phyloP scores from a whole-genome alignment of 2,797 vertebrate genomes.

The Ptychadena robeensis region DNA sequence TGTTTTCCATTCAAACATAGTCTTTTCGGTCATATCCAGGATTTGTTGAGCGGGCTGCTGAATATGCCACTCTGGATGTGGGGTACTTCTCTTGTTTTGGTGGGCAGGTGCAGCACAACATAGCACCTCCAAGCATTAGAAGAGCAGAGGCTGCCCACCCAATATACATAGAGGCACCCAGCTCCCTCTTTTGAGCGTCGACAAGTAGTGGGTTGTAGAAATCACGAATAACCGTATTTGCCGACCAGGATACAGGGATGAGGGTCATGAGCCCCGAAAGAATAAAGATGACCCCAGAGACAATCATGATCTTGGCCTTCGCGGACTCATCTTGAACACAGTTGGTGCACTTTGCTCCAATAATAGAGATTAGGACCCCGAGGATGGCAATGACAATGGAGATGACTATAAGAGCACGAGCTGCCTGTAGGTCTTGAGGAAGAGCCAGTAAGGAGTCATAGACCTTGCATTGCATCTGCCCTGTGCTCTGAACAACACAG shows the following conservation, averaged over 20 bases:
- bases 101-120: slow-evolving; percentile 93
- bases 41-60: slow-evolving; percentile 78
- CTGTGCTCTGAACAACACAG: slow-evolving; percentile 89
- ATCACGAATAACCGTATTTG: slow-evolving; percentile 91
- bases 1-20: slow-evolving; percentile 79
- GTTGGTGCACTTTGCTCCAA: slow-evolving; percentile 93
- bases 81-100: slow-evolving; percentile 84
- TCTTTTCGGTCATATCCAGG: slow-evolving; percentile 88
- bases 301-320: slow-evolving; percentile 92
- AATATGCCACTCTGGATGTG: slow-evolving; percentile 84
- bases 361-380: slow-evolving; percentile 85
- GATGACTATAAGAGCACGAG: slow-evolving; percentile 86
- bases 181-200: slow-evolving; percentile 84
- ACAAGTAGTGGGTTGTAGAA: slow-evolving; percentile 89
- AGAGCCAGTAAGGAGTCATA: slow-evolving; percentile 88
- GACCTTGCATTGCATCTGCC: slow-evolving; percentile 90
- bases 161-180: slow-evolving; percentile 87
- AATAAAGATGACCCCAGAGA: slow-evolving; percentile 87
- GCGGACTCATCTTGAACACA: slow-evolving; percentile 89
- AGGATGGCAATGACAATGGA: slow-evolving; percentile 84
- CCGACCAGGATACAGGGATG: slow-evolving; percentile 91
- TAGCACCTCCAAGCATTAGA: slow-evolving; percentile 83
- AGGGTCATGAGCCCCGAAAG: slow-evolving; percentile 86
- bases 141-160: slow-evolving; percentile 88
- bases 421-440: slow-evolving; percentile 87